Evolutionary conservation across 2,797 vertebrate genomes (phyloP).

Genomic region (Cryptoprocta ferox): DNA sequence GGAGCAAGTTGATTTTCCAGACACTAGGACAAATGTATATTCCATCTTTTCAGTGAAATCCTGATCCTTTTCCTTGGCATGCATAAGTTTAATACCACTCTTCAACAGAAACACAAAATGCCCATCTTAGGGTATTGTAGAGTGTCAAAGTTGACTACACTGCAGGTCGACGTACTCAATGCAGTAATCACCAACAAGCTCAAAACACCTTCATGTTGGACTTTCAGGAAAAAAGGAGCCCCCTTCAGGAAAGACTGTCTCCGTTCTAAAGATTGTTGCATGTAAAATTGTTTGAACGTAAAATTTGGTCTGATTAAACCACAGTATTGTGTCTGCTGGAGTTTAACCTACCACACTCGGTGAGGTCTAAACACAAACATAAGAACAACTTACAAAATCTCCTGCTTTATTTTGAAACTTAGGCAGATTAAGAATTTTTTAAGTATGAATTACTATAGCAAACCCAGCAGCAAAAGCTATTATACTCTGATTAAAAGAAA

Average conservation of each 20-base stretch:
- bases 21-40: conserved; percentile 72
- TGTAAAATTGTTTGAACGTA: neutral
- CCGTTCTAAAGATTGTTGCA: neutral
- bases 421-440: neutral
- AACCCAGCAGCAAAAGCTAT: neutral
- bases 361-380: neutral
- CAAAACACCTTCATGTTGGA: neutral
- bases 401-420: neutral
- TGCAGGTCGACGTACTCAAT: neutral
- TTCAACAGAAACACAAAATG: neutral
- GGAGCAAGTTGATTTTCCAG: conserved; percentile 78
- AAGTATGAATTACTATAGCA: neutral
- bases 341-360: neutral
- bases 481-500: neutral
- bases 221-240: neutral
- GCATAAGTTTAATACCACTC: neutral
- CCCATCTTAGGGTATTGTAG: neutral
- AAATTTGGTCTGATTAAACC: neutral
- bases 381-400: neutral
- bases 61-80: neutral
- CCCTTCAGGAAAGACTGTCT: neutral
- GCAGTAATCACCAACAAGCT: neutral
- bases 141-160: too few species aligned
- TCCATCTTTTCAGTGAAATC: conserved; percentile 69
- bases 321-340: neutral